These are phyloP conservation scores for Acleris sparsana DNA, from an alignment of 2,888 invertebrate genomes.

Conservation along the genomic window DNA sequence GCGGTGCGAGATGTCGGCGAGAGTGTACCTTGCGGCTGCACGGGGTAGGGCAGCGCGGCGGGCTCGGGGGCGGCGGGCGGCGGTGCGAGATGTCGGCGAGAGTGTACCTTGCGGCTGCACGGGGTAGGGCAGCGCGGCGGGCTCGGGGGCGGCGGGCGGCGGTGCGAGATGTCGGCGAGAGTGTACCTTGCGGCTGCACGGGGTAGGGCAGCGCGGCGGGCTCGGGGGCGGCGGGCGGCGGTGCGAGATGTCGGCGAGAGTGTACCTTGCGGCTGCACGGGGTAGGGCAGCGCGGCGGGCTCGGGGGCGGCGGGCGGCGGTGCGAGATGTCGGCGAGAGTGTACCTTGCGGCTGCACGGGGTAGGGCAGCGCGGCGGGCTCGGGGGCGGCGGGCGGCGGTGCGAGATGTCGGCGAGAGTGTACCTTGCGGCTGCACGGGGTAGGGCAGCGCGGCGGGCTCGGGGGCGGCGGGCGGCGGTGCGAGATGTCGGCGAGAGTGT, in stretches of 20 bases:
- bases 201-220: no score
- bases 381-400: no score
- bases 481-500: conserved; percentile 46
- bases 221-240: no score
- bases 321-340: conserved; percentile 46
- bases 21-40: no score
- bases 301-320: conserved; percentile 44
- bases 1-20: conserved; percentile 46
- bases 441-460: conserved; percentile 51
- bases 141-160: conserved; percentile 42
- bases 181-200: no score
- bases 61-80: no score
- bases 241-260: conserved; percentile 48
- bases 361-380: no score
- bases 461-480: conserved; percentile 43
- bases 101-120: conserved; percentile 53
- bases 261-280: conserved; percentile 50
- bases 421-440: conserved; percentile 48
- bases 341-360: no score
- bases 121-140: conserved; percentile 49
- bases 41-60: no score
- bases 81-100: no score
- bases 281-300: conserved; percentile 49
- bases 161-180: conserved; percentile 46
- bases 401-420: conserved; percentile 49